Conservation (phyloP, 2,888 invertebrate species). For the Elaeidobius kamerunicus region DNA sequence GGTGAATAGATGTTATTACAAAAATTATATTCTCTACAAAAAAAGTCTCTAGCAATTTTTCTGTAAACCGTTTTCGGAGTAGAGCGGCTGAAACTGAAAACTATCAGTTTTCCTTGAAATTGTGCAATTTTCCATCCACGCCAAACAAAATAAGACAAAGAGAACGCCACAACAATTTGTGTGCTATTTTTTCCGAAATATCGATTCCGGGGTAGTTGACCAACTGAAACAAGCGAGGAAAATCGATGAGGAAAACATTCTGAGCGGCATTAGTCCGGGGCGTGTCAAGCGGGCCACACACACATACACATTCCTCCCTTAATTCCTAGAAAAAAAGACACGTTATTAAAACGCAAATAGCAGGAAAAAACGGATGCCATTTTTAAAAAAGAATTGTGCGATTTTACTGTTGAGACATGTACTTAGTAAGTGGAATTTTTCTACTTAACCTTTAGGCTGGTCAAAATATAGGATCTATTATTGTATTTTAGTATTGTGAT, state of each 20-base stretch:
- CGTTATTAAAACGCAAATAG: no score
- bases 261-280: constrained; percentile 45
- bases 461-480: no score
- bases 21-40: no score
- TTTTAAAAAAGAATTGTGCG: constrained; percentile 10
- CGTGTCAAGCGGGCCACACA: constrained; percentile 46
- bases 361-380: constrained; percentile 5
- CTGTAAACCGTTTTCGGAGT: no score
- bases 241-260: constrained; percentile 41
- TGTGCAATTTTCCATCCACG: not conserved
- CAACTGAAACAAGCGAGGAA: constrained; percentile 38
- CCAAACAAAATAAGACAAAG: not conserved
- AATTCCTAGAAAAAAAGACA: no score
- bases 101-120: not conserved
- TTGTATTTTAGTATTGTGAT: no score
- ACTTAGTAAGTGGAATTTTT: constrained; percentile 23
- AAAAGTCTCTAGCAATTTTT: no score
- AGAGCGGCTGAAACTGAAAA: no score
- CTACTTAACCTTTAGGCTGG: no score
- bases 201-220: constrained; percentile 41
- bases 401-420: constrained; percentile 7
- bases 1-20: no score
- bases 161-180: not conserved
- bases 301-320: no score
- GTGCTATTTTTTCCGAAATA: constrained; percentile 28